These are phyloP conservation scores for Cancer borealis DNA, from an alignment of 2,888 invertebrate species.

Conservation along the genomic window DNA sequence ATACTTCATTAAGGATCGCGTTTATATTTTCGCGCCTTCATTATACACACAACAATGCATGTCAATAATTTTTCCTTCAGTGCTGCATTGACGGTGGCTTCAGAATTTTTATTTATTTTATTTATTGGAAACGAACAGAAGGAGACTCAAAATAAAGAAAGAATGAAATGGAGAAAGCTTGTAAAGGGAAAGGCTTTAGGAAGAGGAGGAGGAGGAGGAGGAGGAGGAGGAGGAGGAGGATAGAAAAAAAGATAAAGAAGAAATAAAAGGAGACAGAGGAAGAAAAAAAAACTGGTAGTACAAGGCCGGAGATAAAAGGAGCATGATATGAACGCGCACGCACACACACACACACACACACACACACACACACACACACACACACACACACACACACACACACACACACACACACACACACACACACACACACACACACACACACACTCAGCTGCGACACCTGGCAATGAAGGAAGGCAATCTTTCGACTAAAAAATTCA, in stretches of 20 bases:
- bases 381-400: slow-evolving; percentile 45
- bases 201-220: background rate
- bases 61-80: background rate
- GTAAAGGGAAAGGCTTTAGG: background rate
- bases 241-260: too few relatives aligned
- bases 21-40: background rate
- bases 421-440: slow-evolving; percentile 49
- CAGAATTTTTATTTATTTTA: background rate
- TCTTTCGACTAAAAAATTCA: background rate
- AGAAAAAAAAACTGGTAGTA: background rate
- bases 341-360: background rate
- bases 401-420: slow-evolving; percentile 49
- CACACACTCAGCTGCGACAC: background rate
- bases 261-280: background rate
- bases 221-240: background rate
- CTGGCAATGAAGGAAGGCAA: background rate
- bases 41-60: background rate
- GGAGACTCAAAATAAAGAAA: background rate
- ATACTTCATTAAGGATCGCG: background rate
- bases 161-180: background rate
- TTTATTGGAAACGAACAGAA: background rate
- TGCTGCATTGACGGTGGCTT: background rate
- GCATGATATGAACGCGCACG: background rate
- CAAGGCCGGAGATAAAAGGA: background rate
- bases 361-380: slow-evolving; percentile 21